Base-by-base conservation (phyloP, 2,888 invertebrate species). In the Epirrita christyi region DNA sequence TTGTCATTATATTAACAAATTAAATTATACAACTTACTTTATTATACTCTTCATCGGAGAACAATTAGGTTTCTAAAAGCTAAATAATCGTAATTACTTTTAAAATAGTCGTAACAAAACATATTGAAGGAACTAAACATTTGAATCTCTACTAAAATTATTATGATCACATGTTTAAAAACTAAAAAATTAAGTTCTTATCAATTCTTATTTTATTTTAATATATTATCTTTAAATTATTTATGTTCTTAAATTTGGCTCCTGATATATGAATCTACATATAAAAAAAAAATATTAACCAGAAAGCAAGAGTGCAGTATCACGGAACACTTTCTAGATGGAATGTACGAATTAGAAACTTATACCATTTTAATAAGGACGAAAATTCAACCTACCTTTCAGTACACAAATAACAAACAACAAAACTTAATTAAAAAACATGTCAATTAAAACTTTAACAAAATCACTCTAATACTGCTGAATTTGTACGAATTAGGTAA, bases 381-480 rank as follows among this genome's bases (percentile, higher is more conserved):
- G 67, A 55, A 63, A 60, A 69, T 70, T 71, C 71, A 66, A 75
- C 75, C 73, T 76, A 74, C 68, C 73, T 69, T 21, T 72, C 77
- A 77, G 77, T 80, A 78, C 76, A 79, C 74, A 76, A 80, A 71
- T 88, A 90, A 90, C 88, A 91, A 90, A 88, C 87, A 91, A 91
- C 89, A 88, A 87, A 85, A 91, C 88, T 90, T 90, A 92, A 88
- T 88, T 86, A 88, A 88, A 21, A 86, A 81, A 83, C 83, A 72
- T 82, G 73, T 86, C 86, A 84, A 85, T 88, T 85, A 89, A 85
- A 91, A 89, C 90, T 86, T 92, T 92, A 91, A 92, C 90, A 90
- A 90, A 92, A 92, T 91, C 91, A 91, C 90, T 88, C 85, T 92
- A 92, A 92, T 92, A 92, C 92, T 92, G 91, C 88, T 78, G 85